phyloP scores from a whole-genome alignment of 2,888 invertebrate species.

The Sisyra terminalis region DNA sequence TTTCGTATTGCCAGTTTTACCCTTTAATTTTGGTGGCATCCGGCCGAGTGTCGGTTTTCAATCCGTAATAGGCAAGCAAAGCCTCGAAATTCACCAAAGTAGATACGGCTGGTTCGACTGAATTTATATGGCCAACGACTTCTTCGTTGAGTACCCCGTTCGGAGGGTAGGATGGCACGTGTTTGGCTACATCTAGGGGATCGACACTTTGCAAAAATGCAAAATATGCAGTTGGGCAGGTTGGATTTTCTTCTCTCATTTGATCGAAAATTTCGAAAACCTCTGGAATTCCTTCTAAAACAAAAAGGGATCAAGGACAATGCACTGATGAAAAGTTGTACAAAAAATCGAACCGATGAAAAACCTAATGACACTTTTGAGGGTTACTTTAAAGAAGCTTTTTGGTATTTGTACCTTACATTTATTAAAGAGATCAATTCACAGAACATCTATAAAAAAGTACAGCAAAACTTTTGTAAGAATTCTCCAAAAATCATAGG shows the following conservation, averaged over 20 bases:
- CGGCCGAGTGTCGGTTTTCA: slow-evolving; percentile 66
- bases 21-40: slow-evolving; percentile 74
- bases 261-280: slow-evolving; percentile 60
- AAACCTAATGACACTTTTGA: too few relatives aligned
- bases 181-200: slow-evolving; percentile 30
- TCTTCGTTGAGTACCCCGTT: neutral
- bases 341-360: neutral
- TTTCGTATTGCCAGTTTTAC: slow-evolving; percentile 28
- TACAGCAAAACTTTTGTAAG: too few relatives aligned
- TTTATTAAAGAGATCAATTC: too few relatives aligned
- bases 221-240: slow-evolving; percentile 58
- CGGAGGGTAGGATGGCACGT: slow-evolving; percentile 22
- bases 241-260: slow-evolving; percentile 49
- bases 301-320: slow-evolving; percentile 7
- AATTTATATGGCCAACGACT: slow-evolving; percentile 13
- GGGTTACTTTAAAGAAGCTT: too few relatives aligned
- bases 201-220: slow-evolving; percentile 68
- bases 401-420: too few relatives aligned
- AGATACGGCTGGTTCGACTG: slow-evolving; percentile 36
- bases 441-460: too few relatives aligned
- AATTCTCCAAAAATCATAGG: too few relatives aligned
- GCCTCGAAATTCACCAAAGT: slow-evolving; percentile 54
- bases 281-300: slow-evolving; percentile 40
- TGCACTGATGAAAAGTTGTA: slow-evolving; percentile 15
- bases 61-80: slow-evolving; percentile 65